Conservation (phyloP, 2,113 vertebrate species). For the Prunella himalayana region DNA sequence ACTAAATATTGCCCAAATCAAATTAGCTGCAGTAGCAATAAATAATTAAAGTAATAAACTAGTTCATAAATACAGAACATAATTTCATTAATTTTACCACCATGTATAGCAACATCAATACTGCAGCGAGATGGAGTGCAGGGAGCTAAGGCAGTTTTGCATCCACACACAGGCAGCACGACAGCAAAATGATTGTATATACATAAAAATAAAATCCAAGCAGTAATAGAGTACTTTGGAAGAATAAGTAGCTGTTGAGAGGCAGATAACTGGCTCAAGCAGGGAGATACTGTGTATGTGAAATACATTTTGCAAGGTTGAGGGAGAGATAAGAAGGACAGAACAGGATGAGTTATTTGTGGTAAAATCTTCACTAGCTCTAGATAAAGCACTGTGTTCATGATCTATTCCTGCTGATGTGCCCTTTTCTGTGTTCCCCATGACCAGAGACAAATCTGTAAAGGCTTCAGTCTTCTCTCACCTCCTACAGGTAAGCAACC, state of each 20-base stretch:
- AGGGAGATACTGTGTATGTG: background rate
- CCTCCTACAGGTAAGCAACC: background rate
- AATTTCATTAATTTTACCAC: slow-evolving; percentile 32
- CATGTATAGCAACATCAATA: background rate
- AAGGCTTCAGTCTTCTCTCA: background rate
- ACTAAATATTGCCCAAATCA: slow-evolving; percentile 27
- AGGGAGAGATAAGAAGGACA: background rate
- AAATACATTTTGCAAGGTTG: background rate
- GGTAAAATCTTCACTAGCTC: background rate
- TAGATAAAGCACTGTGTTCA: background rate
- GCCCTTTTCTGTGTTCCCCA: background rate
- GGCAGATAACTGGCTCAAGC: slow-evolving; percentile 20
- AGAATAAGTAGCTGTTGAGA: slow-evolving; percentile 27
- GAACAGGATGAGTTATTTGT: background rate
- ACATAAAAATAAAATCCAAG: slow-evolving; percentile 34
- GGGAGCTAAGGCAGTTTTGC: background rate
- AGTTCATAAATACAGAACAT: slow-evolving; percentile 5
- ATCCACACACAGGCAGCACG: background rate
- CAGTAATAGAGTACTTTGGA: slow-evolving; percentile 15
- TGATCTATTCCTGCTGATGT: background rate
- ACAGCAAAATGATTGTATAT: background rate
- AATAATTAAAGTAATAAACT: slow-evolving; percentile 38
- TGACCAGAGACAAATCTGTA: background rate
- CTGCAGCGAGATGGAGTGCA: background rate
- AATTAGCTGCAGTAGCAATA: background rate